Base-by-base conservation (phyloP, 2,888 invertebrate species). In the Euspilapteryx auroguttella region DNA sequence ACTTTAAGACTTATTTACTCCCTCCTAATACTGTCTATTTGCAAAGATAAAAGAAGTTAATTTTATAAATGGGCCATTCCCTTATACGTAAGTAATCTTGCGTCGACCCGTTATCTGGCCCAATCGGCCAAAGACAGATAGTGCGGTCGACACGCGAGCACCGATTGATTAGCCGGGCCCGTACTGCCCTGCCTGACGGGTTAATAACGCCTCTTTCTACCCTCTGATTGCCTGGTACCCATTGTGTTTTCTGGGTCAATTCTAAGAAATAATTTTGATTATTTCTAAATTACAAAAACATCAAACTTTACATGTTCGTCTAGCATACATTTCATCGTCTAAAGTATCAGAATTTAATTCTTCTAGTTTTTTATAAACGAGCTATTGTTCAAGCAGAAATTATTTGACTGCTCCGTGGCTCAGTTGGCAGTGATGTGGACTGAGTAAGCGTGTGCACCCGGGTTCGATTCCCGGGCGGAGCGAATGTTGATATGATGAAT, bases 51-150 rank as follows among this genome's bases (percentile, higher is more conserved):
- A 63, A 66, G 61, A 65, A 66, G 61, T 68, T 66, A 69, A 69
- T 68, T 69, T 59, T 63, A 69, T 71, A 66, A 69, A 71, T 71
- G 59, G 63, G 47, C 63, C 49, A 66, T 69, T 68, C 58, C 53
- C 56, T 50, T 58, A 58, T 62, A 55, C 50, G 62, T 63, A 57
- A 53, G 63, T 66, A 68, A 69, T 68, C 64, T 68, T 65, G 57
- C 61, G 62, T 66, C 49, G 51, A 52, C 42, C 45, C 49, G 63
- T 59, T 71, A 71, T 71, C 73, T 55, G 49, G 57, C 48, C 55
- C 64, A 65, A 71, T 71, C 66, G 61, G 55, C 55, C 55, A 56
- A 61, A 73, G 73, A 75, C 66, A 69, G 71, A 75, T 73, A 73
- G 71, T 54, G 58, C 43, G 66, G 65, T 64, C 56, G 62, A 61